Percentiles rank a stretch among this genome's conserved stretches.
phyloP scores from a whole-genome alignment of 2,113 vertebrate genomes.

The Gymnorhina tibicen region DNA sequence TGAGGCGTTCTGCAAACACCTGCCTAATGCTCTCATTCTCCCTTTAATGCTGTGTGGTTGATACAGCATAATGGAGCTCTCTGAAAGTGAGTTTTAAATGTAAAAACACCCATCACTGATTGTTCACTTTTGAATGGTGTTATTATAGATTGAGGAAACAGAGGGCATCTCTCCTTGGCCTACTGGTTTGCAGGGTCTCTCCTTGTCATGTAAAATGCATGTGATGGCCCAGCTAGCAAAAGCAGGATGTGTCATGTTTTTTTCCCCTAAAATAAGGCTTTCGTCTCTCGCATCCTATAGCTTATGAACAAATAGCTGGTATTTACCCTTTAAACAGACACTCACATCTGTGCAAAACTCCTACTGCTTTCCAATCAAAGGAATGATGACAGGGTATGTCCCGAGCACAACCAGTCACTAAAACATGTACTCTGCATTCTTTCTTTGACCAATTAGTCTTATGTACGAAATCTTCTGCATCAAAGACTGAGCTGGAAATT shows the following conservation, averaged over 20 bases:
- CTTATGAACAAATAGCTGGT: background rate
- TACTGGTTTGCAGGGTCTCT: background rate
- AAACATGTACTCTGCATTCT: background rate
- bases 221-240: background rate
- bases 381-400: background rate
- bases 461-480: background rate
- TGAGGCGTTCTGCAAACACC: background rate
- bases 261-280: background rate
- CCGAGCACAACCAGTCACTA: background rate
- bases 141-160: background rate
- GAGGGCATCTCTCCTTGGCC: background rate
- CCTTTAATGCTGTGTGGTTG: background rate
- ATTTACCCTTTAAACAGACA: background rate
- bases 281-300: background rate
- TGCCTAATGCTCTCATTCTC: fast-evolving
- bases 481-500: background rate
- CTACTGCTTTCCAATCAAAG: background rate
- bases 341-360: background rate
- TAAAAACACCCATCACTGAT: background rate
- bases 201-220: background rate
- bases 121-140: background rate
- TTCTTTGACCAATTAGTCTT: background rate
- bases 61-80: background rate
- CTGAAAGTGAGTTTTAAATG: conserved; percentile 6
- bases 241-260: background rate